Base-by-base conservation (phyloP, 2,797 vertebrate genomes). In the Poeciliopsis gracilis region DNA sequence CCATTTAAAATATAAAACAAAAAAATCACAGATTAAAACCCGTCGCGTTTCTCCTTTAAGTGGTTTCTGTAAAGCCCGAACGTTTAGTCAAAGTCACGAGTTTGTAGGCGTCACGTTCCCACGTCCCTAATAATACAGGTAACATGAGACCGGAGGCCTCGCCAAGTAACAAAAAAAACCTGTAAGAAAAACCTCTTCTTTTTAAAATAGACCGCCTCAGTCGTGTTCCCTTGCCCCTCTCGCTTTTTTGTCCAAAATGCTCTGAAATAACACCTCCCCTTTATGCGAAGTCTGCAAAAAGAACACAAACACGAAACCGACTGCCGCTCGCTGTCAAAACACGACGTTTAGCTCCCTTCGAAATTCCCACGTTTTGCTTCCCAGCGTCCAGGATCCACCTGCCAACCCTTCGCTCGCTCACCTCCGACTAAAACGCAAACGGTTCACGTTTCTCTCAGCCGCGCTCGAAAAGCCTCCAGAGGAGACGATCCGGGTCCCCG, bases 261-360 rank as follows among this genome's bases (percentile, higher is more conserved):
- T 66, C 18, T 13, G 43, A 80, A 74, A 80, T 57, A n/a, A 80
- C 71, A 20, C 41, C 30, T 47, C 45, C 82, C 38, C 33, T 59
- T 87, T 20, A 76, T 59, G 11, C 2, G 1, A 76, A 70, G 77
- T 51, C 59, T 72, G 59, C 20, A 71, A 25, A 25, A 51, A 63
- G 25, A 77, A 78, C 71, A 74, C 51, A 77, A 80, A 79, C 30
- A 46, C 85, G 70, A 79, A 89, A 75, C 76, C 53, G 71, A 81
- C 11, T 15, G 78, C 80, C 70, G 83, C 79, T 70, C 30, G 76
- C 38, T 80, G 80, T 91, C 86, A 80, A 79, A 82, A 81, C 76
- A 81, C 67, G 76, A 70, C 72, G 82, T 78, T 18, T 28, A 71
- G 75, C 33, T 6, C 0, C 72, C 73, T 90, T 83, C 41, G 80